Percentiles rank a stretch among this genome's conserved stretches.
phyloP scores from a whole-genome alignment of 2,113 vertebrate genomes.

The Hystrix brachyura region DNA sequence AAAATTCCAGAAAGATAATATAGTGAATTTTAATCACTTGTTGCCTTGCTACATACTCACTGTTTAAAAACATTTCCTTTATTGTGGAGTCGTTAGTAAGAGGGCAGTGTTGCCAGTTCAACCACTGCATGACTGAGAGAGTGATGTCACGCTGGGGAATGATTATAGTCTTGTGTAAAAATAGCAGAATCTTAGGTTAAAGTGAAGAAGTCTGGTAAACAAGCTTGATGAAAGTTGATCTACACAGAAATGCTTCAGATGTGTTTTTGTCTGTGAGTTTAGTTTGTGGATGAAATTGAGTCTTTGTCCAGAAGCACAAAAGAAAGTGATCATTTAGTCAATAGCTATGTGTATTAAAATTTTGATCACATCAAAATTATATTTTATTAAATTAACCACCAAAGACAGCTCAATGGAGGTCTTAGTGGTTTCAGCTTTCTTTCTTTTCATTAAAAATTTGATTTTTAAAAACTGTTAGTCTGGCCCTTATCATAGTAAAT shows the following conservation, averaged over 20 bases:
- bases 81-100: slow-evolving; percentile 86
- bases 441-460: neutral
- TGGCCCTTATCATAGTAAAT: slow-evolving; percentile 20
- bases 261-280: neutral
- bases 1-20: slow-evolving; percentile 88
- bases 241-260: slow-evolving; percentile 11
- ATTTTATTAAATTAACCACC: slow-evolving; percentile 31
- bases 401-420: neutral
- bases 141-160: slow-evolving; percentile 78
- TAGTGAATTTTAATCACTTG: slow-evolving; percentile 90
- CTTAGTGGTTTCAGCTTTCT: neutral
- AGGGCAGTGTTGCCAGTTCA: slow-evolving; percentile 84
- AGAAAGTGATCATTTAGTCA: neutral
- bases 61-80: slow-evolving; percentile 85
- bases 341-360: neutral
- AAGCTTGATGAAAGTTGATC: slow-evolving; percentile 52
- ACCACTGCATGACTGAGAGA: slow-evolving; percentile 77
- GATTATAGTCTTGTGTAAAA: slow-evolving; percentile 80
- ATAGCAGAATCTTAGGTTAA: slow-evolving; percentile 67
- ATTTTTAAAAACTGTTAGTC: neutral
- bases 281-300: neutral
- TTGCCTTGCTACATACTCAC: slow-evolving; percentile 87
- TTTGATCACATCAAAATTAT: neutral
- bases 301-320: slow-evolving; percentile 28
- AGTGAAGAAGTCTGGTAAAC: slow-evolving; percentile 56